phyloP scores from a whole-genome alignment of 2,888 invertebrate species.

The Campoplex capitator region DNA sequence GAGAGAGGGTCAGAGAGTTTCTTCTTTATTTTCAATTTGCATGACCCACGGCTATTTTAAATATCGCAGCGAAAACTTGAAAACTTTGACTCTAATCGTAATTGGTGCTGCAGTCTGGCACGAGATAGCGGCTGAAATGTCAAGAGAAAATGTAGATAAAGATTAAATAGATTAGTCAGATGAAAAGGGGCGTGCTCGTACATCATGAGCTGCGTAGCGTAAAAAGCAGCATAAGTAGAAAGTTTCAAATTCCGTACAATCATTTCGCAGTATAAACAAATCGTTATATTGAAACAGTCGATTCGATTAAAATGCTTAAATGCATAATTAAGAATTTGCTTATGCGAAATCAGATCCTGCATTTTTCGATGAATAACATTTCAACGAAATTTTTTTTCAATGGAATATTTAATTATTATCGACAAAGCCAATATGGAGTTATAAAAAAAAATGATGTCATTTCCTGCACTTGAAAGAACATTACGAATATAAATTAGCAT shows the following conservation, averaged over 20 bases:
- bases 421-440: background rate
- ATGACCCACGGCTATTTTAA: constrained; percentile 51
- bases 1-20: constrained; percentile 28
- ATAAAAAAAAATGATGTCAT: background rate
- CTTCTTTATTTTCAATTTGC: constrained; percentile 53
- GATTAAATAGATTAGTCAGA: constrained; percentile 20
- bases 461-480: background rate
- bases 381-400: too few relatives aligned
- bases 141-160: constrained; percentile 31
- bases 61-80: constrained; percentile 36
- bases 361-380: too few relatives aligned
- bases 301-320: too few relatives aligned
- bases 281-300: background rate
- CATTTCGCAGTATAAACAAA: background rate
- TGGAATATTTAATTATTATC: background rate
- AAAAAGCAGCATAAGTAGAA: background rate
- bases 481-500: background rate
- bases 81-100: constrained; percentile 43
- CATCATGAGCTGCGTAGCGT: background rate
- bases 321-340: too few relatives aligned
- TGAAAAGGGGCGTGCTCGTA: constrained; percentile 14
- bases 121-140: constrained; percentile 46
- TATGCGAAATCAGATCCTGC: too few relatives aligned
- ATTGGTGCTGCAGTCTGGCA: constrained; percentile 35
- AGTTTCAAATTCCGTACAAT: background rate